Base-by-base conservation (phyloP, 2,113 vertebrate genomes). In the Macquaria ambigua region DNA sequence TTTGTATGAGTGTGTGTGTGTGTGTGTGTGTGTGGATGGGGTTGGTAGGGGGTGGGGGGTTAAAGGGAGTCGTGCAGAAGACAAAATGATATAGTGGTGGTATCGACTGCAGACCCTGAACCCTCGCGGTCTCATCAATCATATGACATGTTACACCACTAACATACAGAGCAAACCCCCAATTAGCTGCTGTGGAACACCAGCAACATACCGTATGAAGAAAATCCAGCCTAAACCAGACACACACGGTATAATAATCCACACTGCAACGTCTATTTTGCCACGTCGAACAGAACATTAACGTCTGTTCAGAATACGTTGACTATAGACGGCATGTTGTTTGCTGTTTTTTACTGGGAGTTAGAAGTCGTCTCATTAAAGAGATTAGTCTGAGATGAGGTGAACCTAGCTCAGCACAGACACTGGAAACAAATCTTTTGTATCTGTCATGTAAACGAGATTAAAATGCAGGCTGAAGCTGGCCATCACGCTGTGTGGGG, bases 51-150 rank as follows among this genome's bases (percentile, higher is more conserved):
- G 63, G 6, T 1, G 68, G 69, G 21, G 8, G 3, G 68, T 63
- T 71, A 58, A 55, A 48, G 31, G 23, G 64, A 86, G 66, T 41
- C 7, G 25, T 67, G 43, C 14, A 58, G 41, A 69, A 74, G 25
- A 78, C 70, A 72, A 69, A 81, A 79, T 80, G 62, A 82, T 84
- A 15, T n/a, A 86, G 53, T 39, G 81, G 67, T n/a, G 72, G 39
- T 79, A 85, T 74, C 4, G 53, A 79, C 69, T 67, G 64, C 20
- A 74, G 85, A 63, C 74, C 76, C 61, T 8, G 73, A 50, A 59
- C 63, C 31, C 63, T 71, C 10, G 61, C 69, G 34, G 76, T 25
- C 25, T 87, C 87, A 92, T 90, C 84, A 62, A 74, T 88, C 85
- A 87, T 67, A 12, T 23, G 16, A 66, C 79, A 64, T n/a, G 75